Evolutionary conservation across 2,888 invertebrate species (phyloP), one percentile per base, ranked within the genome.

Genomic region (Scrobipalpa atriplicella): DNA sequence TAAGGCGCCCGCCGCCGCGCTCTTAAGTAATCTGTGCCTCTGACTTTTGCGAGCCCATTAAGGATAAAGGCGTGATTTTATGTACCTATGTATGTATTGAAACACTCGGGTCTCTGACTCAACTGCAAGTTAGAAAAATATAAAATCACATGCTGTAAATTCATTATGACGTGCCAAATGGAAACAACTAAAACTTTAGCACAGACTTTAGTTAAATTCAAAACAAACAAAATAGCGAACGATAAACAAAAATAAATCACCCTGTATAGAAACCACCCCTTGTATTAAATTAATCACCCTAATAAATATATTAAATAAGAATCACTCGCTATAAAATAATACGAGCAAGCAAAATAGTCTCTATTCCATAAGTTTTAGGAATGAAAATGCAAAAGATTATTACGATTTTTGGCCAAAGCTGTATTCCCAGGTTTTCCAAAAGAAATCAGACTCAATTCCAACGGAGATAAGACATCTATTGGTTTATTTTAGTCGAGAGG

Each of bases 151-250:
- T 29, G 29, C 29, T 29, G 5, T 5, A 29, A 29, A 29, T 29
- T 51, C 51, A 51, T 51, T 18, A 52, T 41, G 19, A 11, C 10
- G 19, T 19, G 11, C 21, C 41, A 61, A 61, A 61, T 19, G 13
- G 3, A 19, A 19, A 29, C 18, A 56, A 56, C 61, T 19, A 66
- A 64, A 68, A 69, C 71, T 43, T 18, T 71, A 68, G 18, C 61
- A 19, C 65, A 64, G 67, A 69, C 71, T 43, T 18, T 71, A 68
- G 18, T 18, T 47, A 29, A 47, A 62, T 21, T 47, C 73, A 74
- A 76, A 77, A 81, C 77, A 81, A 82, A 82, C 81, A 79, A 81
- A 81, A 80, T 77, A 77, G 69, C 68, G 60, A 69, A 76, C 78
- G 75, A 77, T 75, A 72, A 67, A 71, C 68, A 72, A 70, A 67